phyloP scores from a whole-genome alignment of 2,797 vertebrate species.

The Taenioides sp. region DNA sequence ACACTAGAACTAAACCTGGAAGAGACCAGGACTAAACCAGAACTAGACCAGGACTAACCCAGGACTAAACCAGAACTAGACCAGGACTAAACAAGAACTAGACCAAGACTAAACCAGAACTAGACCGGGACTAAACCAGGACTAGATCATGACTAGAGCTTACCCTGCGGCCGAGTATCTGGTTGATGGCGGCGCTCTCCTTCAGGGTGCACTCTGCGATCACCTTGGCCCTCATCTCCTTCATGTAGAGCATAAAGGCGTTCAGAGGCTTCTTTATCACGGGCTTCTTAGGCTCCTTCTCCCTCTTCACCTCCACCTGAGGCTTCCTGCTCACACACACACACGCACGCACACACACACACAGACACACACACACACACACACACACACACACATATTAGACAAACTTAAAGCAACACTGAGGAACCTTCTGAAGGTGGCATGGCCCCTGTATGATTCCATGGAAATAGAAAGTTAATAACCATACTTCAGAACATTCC shows the following conservation, averaged over 20 bases:
- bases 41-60: too few relatives aligned
- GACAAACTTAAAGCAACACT: neutral
- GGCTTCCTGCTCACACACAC: slow-evolving; percentile 80
- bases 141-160: slow-evolving; percentile 46
- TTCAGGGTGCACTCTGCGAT: slow-evolving; percentile 98
- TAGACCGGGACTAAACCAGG: too few relatives aligned
- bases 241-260: slow-evolving; percentile 99
- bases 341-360: neutral
- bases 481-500: too few relatives aligned
- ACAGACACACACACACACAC: neutral
- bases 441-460: too few relatives aligned
- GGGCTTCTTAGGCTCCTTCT: slow-evolving; percentile 97
- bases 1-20: too few relatives aligned
- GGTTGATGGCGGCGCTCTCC: slow-evolving; percentile 98
- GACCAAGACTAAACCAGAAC: too few relatives aligned
- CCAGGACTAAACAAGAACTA: too few relatives aligned
- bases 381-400: neutral
- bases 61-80: too few relatives aligned
- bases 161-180: slow-evolving; percentile 96
- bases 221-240: slow-evolving; percentile 98
- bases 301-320: slow-evolving; percentile 89
- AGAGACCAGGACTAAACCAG: too few relatives aligned
- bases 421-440: too few relatives aligned
- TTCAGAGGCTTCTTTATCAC: slow-evolving; percentile 99
- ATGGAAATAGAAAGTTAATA: too few relatives aligned